A percentile compares a stretch with the other conserved stretches of the same genome.
Conservation (phyloP, 2,888 invertebrate species). For the Andrena marginata region DNA sequence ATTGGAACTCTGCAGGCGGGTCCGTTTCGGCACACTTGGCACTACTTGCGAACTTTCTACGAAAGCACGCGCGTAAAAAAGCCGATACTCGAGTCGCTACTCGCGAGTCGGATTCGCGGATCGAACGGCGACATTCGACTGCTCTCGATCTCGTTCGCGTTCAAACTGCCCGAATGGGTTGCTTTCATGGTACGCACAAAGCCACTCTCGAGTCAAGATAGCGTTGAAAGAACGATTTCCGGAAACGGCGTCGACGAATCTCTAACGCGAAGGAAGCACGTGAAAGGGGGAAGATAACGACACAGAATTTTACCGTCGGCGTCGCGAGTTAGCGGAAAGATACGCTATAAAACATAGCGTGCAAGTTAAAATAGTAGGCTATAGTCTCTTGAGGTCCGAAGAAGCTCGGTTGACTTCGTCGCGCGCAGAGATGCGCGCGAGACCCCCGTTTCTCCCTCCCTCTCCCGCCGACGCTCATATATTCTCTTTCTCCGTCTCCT, state of each 20-base stretch:
- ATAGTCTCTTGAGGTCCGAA: constrained; percentile 64
- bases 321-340: constrained; percentile 42
- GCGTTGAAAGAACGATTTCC: constrained; percentile 6
- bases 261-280: background rate
- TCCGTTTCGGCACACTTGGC: constrained; percentile 54
- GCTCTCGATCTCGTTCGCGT: constrained; percentile 28
- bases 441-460: constrained; percentile 63
- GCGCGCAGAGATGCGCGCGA: constrained; percentile 72
- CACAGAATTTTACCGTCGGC: constrained; percentile 28
- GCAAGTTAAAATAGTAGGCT: constrained; percentile 68
- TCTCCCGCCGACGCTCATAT: constrained; percentile 15
- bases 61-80: constrained; percentile 54
- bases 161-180: constrained; percentile 4
- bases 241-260: background rate
- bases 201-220: background rate
- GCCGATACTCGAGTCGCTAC: constrained; percentile 6
- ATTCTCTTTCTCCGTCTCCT: constrained; percentile 27
- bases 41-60: constrained; percentile 54
- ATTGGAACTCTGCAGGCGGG: constrained; percentile 23
- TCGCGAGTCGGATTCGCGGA: constrained; percentile 35
- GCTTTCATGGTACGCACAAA: background rate
- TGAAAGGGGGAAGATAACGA: constrained; percentile 37
- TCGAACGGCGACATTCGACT: constrained; percentile 52
- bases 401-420: constrained; percentile 70
- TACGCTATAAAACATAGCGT: constrained; percentile 60